Base-by-base conservation (phyloP, 2,113 vertebrate genomes). In the Heteronetta atricapilla region DNA sequence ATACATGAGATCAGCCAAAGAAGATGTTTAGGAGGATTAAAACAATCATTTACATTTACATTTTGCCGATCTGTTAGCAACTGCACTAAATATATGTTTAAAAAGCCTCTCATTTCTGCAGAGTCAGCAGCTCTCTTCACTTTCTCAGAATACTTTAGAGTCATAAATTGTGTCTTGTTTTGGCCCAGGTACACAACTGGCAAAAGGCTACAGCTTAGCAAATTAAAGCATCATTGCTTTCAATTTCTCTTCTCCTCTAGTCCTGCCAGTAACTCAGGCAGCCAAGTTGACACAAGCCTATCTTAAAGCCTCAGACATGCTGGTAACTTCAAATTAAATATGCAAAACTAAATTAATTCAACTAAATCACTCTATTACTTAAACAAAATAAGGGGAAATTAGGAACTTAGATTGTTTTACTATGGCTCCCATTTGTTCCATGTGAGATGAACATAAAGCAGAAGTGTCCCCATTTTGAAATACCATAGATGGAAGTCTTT, bases 1-100 rank as follows among this genome's bases (percentile, higher is more conserved):
- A 88, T 85, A 82, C 60, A 69, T 21, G 19, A 91, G 53, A 86
- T 66, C 18, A 67, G 88, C 42, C 56, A 74, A 95, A 86, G 33
- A 91, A 97, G 96, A 91, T 80, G 23, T 94, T 90, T 75, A 95
- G 50, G 34, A 82, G 80, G 48, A 91, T 90, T 94, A 88, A 93
- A 96, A 84, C 11, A 92, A 92, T 66, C 29, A 78, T 62, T 69
- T 83, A 64, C 42, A 66, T 94, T 84, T 80, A 87, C 31, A 29
- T 92, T 94, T 90, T 2, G 12, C 69, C 56, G n/a, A 82, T 79
- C 36, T 56, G 19, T 86, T 86, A 90, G 89, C 4, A 6, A 56
- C 22, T 86, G 56, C 56, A 94, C 44, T 66, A 80, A 77, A n/a
- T 42, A 82, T 80, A 87, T 13, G 28, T 77, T 64, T 2, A 55